Evolutionary conservation across 2,113 vertebrate species (phyloP).

Genomic region (Lota lota): DNA sequence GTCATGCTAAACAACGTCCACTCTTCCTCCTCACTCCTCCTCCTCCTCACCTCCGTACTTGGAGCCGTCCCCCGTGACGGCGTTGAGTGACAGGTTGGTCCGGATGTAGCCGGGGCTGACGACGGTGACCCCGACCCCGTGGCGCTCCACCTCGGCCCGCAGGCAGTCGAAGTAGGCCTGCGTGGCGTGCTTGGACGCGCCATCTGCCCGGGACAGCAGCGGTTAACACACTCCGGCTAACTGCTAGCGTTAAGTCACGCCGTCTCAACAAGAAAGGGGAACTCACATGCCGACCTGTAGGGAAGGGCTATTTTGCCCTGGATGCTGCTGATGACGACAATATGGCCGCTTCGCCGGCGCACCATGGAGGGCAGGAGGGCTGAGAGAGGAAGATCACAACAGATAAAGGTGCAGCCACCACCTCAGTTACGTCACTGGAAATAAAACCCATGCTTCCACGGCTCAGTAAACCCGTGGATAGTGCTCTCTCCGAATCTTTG

Average conservation of each 20-base stretch:
- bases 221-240: not conserved
- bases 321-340: constrained; percentile 90
- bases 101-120: constrained; percentile 90
- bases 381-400: constrained; percentile 32
- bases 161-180: constrained; percentile 97
- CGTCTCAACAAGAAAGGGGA: not conserved
- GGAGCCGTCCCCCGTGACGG: constrained; percentile 85
- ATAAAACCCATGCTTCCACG: no score
- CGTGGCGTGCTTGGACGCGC: constrained; percentile 92
- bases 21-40: no score
- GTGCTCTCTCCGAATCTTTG: no score
- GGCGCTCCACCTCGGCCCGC: constrained; percentile 83
- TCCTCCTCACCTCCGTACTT: constrained; percentile 82
- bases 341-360: constrained; percentile 79
- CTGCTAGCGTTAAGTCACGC: not conserved
- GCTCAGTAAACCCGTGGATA: no score
- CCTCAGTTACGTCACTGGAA: no score
- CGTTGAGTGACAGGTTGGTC: constrained; percentile 90
- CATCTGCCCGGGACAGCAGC: constrained; percentile 66
- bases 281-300: constrained; percentile 95
- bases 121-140: constrained; percentile 81
- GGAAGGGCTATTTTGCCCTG: constrained; percentile 94
- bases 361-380: constrained; percentile 91
- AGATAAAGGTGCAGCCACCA: no score
- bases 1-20: no score